Conservation (phyloP, 64 coral and sea anemone genomes). For the Trachythela sp. region DNA sequence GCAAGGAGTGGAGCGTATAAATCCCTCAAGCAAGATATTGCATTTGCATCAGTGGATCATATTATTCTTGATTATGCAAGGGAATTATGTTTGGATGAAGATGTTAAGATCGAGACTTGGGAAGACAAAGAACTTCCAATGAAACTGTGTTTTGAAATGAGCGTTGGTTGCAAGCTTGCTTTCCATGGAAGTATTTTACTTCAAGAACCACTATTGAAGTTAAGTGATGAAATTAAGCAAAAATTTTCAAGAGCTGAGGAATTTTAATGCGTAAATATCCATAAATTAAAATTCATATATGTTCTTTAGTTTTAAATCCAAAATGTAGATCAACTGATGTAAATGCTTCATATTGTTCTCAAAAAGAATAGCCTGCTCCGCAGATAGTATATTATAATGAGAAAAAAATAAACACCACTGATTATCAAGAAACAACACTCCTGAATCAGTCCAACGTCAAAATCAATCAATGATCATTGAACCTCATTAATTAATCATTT, state of each 20-base stretch:
- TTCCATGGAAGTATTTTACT: slow-evolving; percentile 9
- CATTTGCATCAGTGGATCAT: background rate
- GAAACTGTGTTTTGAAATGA: slow-evolving; percentile 18
- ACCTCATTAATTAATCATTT: no score
- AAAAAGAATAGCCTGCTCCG: no score
- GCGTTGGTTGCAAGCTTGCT: background rate
- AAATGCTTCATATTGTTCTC: no score
- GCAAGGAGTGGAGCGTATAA: background rate
- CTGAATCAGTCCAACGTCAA: no score
- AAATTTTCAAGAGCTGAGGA: background rate
- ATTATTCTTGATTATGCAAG: background rate
- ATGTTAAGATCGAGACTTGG: background rate
- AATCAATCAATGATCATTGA: no score
- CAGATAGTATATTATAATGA: no score
- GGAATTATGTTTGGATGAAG: background rate
- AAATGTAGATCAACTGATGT: no score
- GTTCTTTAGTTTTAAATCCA: background rate
- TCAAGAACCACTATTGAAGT: background rate
- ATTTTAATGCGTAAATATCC: background rate
- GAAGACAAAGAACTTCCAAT: background rate
- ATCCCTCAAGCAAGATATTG: slow-evolving; percentile 1
- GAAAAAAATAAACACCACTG: no score
- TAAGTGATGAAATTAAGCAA: slow-evolving; percentile 10
- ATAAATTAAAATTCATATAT: background rate
- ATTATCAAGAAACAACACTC: no score